Base-by-base conservation (phyloP, 2,888 invertebrate genomes). In the Lepetodrilus schrolli region DNA sequence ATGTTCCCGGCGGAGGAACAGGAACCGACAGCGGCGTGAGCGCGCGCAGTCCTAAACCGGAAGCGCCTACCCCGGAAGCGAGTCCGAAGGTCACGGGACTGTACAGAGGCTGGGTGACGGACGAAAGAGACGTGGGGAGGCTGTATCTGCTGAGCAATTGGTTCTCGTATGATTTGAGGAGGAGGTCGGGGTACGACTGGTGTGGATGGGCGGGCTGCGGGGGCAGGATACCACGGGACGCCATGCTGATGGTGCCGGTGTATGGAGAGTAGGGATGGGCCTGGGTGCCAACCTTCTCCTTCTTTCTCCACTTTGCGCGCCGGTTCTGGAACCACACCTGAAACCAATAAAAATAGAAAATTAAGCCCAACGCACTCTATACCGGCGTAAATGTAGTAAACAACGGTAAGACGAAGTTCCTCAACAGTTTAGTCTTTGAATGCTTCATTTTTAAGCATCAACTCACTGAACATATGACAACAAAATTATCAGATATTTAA, bases 291-390 rank as follows among this genome's bases (percentile, higher is more conserved):
- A 86, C 87, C 66, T 99, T 98, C 91, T 99, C 99, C 92, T 97
- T 97, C 93, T 99, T 99, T 78, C 99, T 93, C 97, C 99, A 99
- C 91, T 99, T 99, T 69, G 99, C 99, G 79, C 99, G 93, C 47
- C 99, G 94, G 92, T 99, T 99, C 92, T 99, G 99, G 92, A 99
- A 99, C 99, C 99, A 99, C 78, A 99, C 99, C 98, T 99, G 94
- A 21, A 86, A n/a, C 91, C 91, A 82, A 80, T 23, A 50, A 71
- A n/a, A n/a, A n/a, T n/a, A n/a, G n/a, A n/a, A n/a, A n/a, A n/a
- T n/a, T n/a, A n/a, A n/a, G n/a, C n/a, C n/a, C n/a, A n/a, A n/a
- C n/a, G n/a, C n/a, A n/a, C n/a, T n/a, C n/a, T n/a, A n/a, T n/a
- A n/a, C n/a, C n/a, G n/a, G n/a, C n/a, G n/a, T n/a, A n/a, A n/a